Base-by-base conservation (phyloP, 2,113 vertebrate species). In the Vulpes ferrilata region DNA sequence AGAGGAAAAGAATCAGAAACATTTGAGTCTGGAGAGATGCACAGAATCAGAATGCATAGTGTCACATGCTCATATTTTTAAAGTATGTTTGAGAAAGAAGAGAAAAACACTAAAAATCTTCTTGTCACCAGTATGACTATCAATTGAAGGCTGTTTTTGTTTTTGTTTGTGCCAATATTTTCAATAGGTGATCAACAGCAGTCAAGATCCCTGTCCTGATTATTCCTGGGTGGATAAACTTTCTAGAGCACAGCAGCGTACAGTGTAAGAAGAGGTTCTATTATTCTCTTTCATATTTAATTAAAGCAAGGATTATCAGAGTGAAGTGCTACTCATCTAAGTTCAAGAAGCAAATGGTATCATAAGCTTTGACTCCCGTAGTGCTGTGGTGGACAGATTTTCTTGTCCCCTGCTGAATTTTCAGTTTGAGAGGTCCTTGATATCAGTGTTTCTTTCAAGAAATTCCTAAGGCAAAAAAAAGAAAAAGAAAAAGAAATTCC, bases 191-290 rank as follows among this genome's bases (percentile, higher is more conserved):
- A 94, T 98, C 84, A 98, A 99, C 96, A 95, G 87, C 19, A 96
- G 98, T 38, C 98, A 97, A 98, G 98, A 98, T 55, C 78, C 19
- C 16, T 55, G 93, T 20, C 95, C 98, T 13, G 98, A 98, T 82
- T 95, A 95, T 69, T 99, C 99, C n/a, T 99, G 99, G 99, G 98
- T 99, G 71, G 98, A 99, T 80, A 97, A 92, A 22, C 97, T 99
- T 74, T 98, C 99, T 84, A 98, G 99, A 23, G 98, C 87, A 19
- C 98, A 98, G 85, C 99, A 98, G 43, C 98, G 98, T 62, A 86
- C 99, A 8, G 64, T 99, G 99, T 99, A 99, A 99, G 99, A 97
- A 95, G 27, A 55, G 87, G 30, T 30, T 93, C 65, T 0, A 73
- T 55, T 62, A 2, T 10, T 86, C 8, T 71, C 32, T 87, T 82